Evolutionary conservation across 1,140 invertebrate species (phyloP).

Genomic region (Chrysoperla carnea): DNA sequence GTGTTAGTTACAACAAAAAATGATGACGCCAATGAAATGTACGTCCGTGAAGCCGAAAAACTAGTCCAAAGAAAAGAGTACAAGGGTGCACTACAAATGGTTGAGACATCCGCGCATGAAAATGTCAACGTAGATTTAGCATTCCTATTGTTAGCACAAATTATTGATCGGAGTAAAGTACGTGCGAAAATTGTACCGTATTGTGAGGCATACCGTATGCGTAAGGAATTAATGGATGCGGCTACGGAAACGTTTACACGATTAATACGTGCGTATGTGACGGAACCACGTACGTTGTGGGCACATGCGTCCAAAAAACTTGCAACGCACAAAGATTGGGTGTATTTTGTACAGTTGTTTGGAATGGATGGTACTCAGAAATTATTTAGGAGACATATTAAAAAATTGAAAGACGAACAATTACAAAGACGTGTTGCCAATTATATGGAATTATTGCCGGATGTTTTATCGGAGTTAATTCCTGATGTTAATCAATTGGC

Average conservation of each 20-base stretch:
- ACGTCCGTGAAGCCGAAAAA: conserved; percentile 76
- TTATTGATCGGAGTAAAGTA: conserved; percentile 62
- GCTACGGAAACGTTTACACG: conserved; percentile 76
- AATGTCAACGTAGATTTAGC: conserved; percentile 94
- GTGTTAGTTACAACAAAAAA: conserved; percentile 93
- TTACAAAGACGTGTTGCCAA: conserved; percentile 60
- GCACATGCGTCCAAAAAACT: conserved; percentile 71
- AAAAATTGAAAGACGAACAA: conserved; percentile 73
- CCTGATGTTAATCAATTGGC: conserved; percentile 60
- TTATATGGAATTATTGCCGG: conserved; percentile 64
- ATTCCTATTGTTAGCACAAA: conserved; percentile 81
- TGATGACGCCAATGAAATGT: conserved; percentile 79
- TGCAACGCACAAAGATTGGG: conserved; percentile 71
- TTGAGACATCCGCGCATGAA: conserved; percentile 91
- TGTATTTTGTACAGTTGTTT: conserved; percentile 82
- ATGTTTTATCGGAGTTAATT: conserved; percentile 64
- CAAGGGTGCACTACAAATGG: conserved; percentile 68
- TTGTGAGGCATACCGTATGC: conserved; percentile 64
- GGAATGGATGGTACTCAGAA: conserved; percentile 68
- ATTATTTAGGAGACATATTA: conserved; percentile 65
- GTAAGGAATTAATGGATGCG: conserved; percentile 76
- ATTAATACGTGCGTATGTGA: conserved; percentile 65
- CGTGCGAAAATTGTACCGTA: conserved; percentile 55
- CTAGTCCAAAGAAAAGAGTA: conserved; percentile 82
- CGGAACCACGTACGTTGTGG: conserved; percentile 75